Base-by-base conservation (phyloP, 2,797 vertebrate genomes). In the Margarornis squamiger region DNA sequence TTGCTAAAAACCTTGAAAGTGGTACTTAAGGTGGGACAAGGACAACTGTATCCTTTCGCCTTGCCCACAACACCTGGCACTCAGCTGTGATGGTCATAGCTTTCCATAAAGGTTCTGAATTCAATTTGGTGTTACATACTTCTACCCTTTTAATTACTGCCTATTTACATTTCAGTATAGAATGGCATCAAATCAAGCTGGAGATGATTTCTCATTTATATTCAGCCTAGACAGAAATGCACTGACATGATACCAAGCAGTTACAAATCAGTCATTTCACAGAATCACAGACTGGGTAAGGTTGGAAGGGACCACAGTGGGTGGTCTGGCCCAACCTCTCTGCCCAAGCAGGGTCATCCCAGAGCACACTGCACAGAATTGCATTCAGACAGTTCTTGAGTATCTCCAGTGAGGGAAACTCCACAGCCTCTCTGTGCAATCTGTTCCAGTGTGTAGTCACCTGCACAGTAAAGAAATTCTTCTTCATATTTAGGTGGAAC, bases 391-490 rank as follows among this genome's bases (percentile, higher is more conserved):
- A 4, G 10, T 3, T 39, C 11, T 46, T 6, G 72, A 83, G 2
- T 26, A 45, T 20, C 24, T 39, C 29, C 24, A 12, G 14, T 23
- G 12, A 27, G 10, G 14, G 79, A 72, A 4, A 4, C 4, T 0
- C 5, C 30, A 71, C 4, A 51, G 1, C 4, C 6, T 54, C 39
- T 52, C 52, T 54, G 15, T 10, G 2, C 8, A 52, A 20, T 10
- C 45, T 59, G 34, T 14, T 65, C 39, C 26, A 54, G 21, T 12
- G 6, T 26, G 3, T 0, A 0, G 21, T 32, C 51, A 77, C 10
- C 14, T 27, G 1, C 24, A 52, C 26, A 65, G 20, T 10, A 12
- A 65, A 51, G 23, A 70, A 63, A 3, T 13, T 54, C 1, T 27
- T 74, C 34, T 21, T 1, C 8, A 9, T 27, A 6, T 22, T 65